These are phyloP conservation scores for Diarsia mendica DNA, from an alignment of 2,888 invertebrate species.

Conservation along the genomic window DNA sequence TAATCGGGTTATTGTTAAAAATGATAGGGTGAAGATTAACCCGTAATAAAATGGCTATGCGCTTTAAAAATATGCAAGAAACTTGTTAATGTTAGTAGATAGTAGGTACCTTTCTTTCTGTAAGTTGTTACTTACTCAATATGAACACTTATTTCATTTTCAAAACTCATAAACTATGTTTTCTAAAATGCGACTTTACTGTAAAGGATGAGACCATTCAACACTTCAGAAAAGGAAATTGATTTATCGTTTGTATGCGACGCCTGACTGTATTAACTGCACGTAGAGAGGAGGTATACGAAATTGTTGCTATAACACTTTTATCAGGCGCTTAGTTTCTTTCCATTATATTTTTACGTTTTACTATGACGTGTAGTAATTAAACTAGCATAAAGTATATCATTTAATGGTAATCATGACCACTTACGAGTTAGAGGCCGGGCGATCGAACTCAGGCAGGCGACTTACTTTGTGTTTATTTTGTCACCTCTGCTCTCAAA, in stretches of 20 bases:
- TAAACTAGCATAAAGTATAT: neutral
- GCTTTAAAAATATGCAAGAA: no score
- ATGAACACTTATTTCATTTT: neutral
- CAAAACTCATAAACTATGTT: conserved; percentile 13
- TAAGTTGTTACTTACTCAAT: no score
- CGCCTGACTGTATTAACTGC: conserved; percentile 56
- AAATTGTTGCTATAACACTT: conserved; percentile 46
- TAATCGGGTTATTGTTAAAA: no score
- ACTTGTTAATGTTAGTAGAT: no score
- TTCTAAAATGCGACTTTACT: conserved; percentile 30
- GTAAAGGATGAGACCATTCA: conserved; percentile 31
- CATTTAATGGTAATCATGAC: neutral
- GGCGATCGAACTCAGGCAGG: no score
- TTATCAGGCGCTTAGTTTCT: conserved; percentile 44
- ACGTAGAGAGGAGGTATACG: conserved; percentile 30
- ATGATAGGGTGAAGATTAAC: no score
- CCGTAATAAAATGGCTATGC: no score
- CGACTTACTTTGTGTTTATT: no score
- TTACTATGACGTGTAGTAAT: neutral
- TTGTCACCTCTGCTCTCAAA: no score
- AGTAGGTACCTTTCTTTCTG: no score
- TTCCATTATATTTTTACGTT: neutral
- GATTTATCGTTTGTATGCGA: conserved; percentile 52
- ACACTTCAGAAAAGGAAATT: conserved; percentile 12
- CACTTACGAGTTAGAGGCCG: no score